Evolutionary conservation across 92 coral and sea anemone genomes (phyloP), one percentile per base, ranked within the genome.

Genomic region (Umimayanthus chanpuru): DNA sequence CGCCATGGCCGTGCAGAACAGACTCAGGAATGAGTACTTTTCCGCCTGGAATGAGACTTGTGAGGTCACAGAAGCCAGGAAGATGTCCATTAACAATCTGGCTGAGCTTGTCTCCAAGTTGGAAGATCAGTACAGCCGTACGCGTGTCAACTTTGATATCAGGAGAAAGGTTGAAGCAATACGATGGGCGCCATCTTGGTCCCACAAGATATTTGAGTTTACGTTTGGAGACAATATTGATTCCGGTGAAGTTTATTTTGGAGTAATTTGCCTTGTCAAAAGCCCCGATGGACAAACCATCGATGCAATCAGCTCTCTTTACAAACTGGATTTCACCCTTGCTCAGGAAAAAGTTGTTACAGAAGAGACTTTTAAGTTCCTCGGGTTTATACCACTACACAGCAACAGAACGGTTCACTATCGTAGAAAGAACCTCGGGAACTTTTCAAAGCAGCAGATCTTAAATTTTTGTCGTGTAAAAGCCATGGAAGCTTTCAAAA

Each of bases 401-500:
- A 89, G 79, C 77, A 44, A 23, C 32, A 89, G 70, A 9, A 58
- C 71, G 3, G 91, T 89, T 83, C 79, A 65, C 39, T 90, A 90
- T 73, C 93, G 88, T 32, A 73, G 20, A 6, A 74, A 80, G 77
- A 90, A 81, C 64, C 90, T 90, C 82, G 90, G 90, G 29, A 44
- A 81, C 68, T 81, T 90, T 81, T 80, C 93, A 76, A 90, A 87
- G 71, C 81, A 86, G 65, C 93, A 87, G 72, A 90, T 90, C 85
- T 53, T 80, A 55, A 90, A 87, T 90, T 90, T 90, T 71, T 90
- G 93, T 75, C 93, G 93, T 80, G 74, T 87, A 43, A 90, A 90
- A 87, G 93, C 93, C 78, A 81, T 90, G 93, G 93, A 87, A 87
- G 86, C 93, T 9, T 90, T 90, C 90, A 74, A 81, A 75, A 90